Percentiles rank a stretch among this genome's conserved stretches.
phyloP scores from a whole-genome alignment of 2,113 vertebrate genomes.

The Anthoscopus minutus region DNA sequence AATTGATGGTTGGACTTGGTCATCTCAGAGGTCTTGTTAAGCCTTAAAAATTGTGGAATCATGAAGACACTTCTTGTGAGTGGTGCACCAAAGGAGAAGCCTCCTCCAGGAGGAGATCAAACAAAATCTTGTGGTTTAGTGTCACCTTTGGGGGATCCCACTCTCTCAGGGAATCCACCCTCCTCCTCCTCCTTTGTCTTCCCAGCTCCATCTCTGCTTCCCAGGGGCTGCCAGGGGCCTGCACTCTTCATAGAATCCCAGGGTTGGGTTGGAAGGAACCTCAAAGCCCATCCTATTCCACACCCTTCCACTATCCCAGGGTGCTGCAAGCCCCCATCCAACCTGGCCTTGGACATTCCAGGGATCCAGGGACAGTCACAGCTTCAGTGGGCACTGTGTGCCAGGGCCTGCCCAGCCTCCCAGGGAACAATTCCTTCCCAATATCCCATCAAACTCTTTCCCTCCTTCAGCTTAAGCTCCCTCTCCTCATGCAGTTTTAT shows the following conservation, averaged over 20 bases:
- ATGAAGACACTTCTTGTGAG: not conserved
- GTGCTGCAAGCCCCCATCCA: not conserved
- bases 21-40: not conserved
- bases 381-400: not conserved
- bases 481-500: not conserved
- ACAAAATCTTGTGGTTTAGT: not conserved
- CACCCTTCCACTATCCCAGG: fast-evolving
- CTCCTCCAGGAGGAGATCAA: not conserved
- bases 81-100: not conserved
- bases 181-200: not conserved
- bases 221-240: not conserved
- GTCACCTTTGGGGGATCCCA: not conserved
- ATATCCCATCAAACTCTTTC: too few species aligned
- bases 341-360: fast-evolving
- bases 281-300: not conserved
- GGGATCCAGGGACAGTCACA: not conserved
- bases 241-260: not conserved
- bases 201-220: not conserved
- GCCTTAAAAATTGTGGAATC: not conserved
- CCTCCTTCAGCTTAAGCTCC: not conserved
- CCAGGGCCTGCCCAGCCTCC: not conserved
- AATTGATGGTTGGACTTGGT: not conserved
- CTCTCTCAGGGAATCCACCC: not conserved
- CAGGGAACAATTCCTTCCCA: not conserved
- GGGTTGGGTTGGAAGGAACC: not conserved